These are phyloP conservation scores for Rhinogobio ventralis DNA, from an alignment of 2,797 vertebrate species.

Conservation along the genomic window DNA sequence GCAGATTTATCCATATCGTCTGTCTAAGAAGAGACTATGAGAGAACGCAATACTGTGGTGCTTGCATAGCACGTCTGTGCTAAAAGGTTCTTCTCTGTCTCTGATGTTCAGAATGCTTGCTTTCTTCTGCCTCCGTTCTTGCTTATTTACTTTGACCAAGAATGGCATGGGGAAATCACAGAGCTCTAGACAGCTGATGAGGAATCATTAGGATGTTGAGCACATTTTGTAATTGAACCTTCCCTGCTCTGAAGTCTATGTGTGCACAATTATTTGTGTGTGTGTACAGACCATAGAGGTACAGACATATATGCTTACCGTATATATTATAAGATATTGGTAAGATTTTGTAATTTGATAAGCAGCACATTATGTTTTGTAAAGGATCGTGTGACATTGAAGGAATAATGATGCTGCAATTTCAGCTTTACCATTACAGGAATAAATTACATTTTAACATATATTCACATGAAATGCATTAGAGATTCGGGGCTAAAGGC, in stretches of 20 bases:
- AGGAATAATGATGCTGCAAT: background rate
- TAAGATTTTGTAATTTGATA: background rate
- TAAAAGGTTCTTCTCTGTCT: conserved; percentile 15
- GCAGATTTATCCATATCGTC: conserved; percentile 57
- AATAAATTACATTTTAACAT: background rate
- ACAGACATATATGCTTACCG: too few species aligned
- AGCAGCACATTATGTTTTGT: background rate
- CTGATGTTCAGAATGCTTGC: conserved; percentile 14
- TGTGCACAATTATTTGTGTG: background rate
- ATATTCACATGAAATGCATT: background rate
- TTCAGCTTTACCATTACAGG: background rate
- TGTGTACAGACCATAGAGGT: too few species aligned
- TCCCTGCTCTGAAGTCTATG: background rate
- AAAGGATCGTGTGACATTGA: background rate
- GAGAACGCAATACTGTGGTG: conserved; percentile 7
- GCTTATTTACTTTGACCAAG: conserved; percentile 31
- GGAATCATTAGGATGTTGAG: conserved; percentile 18
- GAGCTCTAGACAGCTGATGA: conserved; percentile 9
- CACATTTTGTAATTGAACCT: background rate
- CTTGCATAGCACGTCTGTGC: background rate
- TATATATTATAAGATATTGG: background rate
- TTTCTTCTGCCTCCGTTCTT: background rate
- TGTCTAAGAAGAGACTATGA: conserved; percentile 16
- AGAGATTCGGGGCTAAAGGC: background rate
- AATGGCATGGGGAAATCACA: conserved; percentile 15